Evolutionary conservation across 2,113 vertebrate species (phyloP), one percentile per base, ranked within the genome.

Genomic region (Grallaria varia): DNA sequence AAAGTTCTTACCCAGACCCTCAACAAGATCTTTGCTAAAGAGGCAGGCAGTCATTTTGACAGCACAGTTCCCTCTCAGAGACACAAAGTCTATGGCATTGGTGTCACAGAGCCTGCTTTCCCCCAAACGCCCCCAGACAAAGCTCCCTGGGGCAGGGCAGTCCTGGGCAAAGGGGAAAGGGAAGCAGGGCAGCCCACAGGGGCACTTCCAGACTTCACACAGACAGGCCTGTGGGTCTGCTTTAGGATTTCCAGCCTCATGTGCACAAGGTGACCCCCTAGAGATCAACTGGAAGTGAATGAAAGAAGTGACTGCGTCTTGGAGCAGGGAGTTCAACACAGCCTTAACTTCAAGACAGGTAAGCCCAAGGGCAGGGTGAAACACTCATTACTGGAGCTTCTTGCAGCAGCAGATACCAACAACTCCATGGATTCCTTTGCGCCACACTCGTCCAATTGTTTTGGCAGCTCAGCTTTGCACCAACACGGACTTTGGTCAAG

Each of bases 71-170:
- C 19, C n/a, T 86, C 31, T 17, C 12, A 4, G 1, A 56, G 15
- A 21, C 33, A 73, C 3, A 28, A 59, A 55, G 19, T 5, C 67
- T 17, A 2, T 25, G 44, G 20, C n/a, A 37, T 20, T 19, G 16
- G 14, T 55, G 37, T 40, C 66, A 47, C 12, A n/a, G 16, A 64
- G 50, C n/a, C 37, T 47, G 8, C 10, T 10, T 45, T 63, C 27
- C 50, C 31, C 20, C 2, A 25, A 25, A 53, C 2, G 1, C 1
- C 1, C 0, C 3, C 40, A 45, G 33, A 21, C 5, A 40, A 63
- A 37, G 2, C 16, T 71, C 28, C 3, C 28, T 15, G 18, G 14
- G 17, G 17, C n/a, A 40, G 16, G 37, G 16, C 71, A 63, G 42
- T 8, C 5, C 39, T 20, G 22, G 47, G 39, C 24, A 75, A 15